Conservation (phyloP, 1,140 invertebrate species). For the Delia radicum region DNA sequence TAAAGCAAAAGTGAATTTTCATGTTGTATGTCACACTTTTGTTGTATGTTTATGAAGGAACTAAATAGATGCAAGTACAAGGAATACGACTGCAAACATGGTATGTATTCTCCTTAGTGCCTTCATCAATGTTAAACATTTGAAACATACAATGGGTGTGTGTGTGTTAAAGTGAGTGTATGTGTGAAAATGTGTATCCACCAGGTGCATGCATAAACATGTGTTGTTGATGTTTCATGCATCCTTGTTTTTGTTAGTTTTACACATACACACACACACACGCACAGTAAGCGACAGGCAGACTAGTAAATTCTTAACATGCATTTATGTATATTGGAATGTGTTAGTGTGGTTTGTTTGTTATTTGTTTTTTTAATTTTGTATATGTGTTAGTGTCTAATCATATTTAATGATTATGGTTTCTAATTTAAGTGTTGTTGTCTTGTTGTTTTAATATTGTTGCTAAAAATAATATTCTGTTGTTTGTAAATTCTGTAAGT, state of each 20-base stretch:
- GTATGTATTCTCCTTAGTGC: background rate
- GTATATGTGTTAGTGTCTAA: background rate
- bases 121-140: background rate
- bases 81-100: background rate
- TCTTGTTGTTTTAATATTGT: background rate
- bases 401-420: conserved; percentile 24
- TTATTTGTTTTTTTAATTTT: no score
- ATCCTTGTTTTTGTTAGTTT: conserved; percentile 20
- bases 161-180: background rate
- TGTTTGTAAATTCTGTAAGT: no score
- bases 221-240: conserved; percentile 17
- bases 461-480: background rate
- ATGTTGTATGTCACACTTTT: conserved; percentile 11
- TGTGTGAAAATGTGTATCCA: background rate
- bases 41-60: conserved; percentile 6
- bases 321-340: background rate
- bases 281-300: background rate
- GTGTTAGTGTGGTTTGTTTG: background rate
- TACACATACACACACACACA: background rate
- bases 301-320: background rate
- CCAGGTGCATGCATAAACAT: conserved; percentile 19
- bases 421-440: conserved; percentile 13
- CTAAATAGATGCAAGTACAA: background rate
- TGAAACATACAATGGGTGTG: background rate
- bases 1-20: conserved; percentile 19